A percentile compares a stretch with the other conserved stretches of the same genome.
Evolutionary conservation across 1,140 invertebrate species (phyloP).

Genomic region (Heliconius hermathena): DNA sequence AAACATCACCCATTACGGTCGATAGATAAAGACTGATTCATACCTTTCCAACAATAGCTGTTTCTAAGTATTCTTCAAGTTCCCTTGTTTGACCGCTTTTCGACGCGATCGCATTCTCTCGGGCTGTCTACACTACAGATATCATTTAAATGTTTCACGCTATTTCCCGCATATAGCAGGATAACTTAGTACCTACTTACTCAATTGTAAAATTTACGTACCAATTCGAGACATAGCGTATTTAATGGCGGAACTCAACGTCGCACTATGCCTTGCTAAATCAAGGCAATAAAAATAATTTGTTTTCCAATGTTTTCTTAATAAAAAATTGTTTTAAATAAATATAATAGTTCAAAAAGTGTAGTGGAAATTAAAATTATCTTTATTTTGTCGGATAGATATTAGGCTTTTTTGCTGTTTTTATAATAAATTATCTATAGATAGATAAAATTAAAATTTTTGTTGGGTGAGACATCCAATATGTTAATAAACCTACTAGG

Average conservation of each 20-base stretch:
- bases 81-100: slow-evolving; percentile 13
- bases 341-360: not conserved
- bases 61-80: slow-evolving; percentile 15
- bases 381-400: not conserved
- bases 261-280: too few relatives aligned
- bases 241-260: too few relatives aligned
- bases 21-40: slow-evolving; percentile 17
- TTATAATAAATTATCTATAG: not conserved
- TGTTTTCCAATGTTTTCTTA: too few relatives aligned
- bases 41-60: slow-evolving; percentile 13
- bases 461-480: not conserved
- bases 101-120: not conserved
- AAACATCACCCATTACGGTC: slow-evolving; percentile 1
- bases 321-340: not conserved
- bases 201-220: too few relatives aligned
- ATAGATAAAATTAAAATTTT: not conserved
- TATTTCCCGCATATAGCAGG: not conserved
- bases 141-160: not conserved
- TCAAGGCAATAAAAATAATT: too few relatives aligned
- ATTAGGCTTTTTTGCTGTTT: not conserved
- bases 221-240: too few relatives aligned
- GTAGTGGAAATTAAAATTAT: not conserved
- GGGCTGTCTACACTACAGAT: not conserved
- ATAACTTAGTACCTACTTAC: too few relatives aligned
- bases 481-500: not conserved